Base-by-base conservation (phyloP, 1,140 invertebrate genomes). In the Thrips palmi region DNA sequence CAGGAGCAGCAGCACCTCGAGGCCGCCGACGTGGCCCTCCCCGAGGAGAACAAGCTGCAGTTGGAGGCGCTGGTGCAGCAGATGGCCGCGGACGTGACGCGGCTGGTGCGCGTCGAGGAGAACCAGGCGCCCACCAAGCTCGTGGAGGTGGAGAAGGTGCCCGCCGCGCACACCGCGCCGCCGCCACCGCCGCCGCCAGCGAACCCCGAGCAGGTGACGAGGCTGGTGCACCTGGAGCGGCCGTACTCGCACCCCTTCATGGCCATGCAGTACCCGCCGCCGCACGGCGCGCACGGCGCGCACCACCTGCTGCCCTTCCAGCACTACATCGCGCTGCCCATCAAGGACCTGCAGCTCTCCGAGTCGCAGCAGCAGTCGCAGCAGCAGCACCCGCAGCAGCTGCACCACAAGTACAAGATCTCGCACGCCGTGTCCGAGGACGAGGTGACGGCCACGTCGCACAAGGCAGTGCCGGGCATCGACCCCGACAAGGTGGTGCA, bases 111-210 rank as follows among this genome's bases (percentile, higher is more conserved):
- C n/a, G n/a, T n/a, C n/a, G n/a, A n/a, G n/a, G n/a, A n/a, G n/a
- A n/a, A n/a, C n/a, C n/a, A n/a, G n/a, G n/a, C 7, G 12, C 56
- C 27, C 4, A 64, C 57, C 19, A 62, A 62, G 43, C 62, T 61
- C 39, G 45, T 64, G 2, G 57, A 65, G 21, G 63, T 65, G 4
- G 48, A 63, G 53, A 53, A 57, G 61, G 21, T 39, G 14, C 10
- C 35, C 18, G 51, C 54, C 6, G 48, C 58, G n/a, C n/a, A n/a
- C n/a, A n/a, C n/a, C n/a, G n/a, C n/a, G n/a, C n/a, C n/a, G n/a
- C n/a, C n/a, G n/a, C n/a, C n/a, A n/a, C n/a, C n/a, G n/a, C n/a
- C n/a, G n/a, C n/a, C n/a, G n/a, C n/a, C n/a, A n/a, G n/a, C n/a
- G n/a, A 42, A 33, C 52, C 53, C 4, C 47, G 54, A 32, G 47